Evolutionary conservation across 2,797 vertebrate species (phyloP).

Genomic region (Muraenolepis orangiensis): DNA sequence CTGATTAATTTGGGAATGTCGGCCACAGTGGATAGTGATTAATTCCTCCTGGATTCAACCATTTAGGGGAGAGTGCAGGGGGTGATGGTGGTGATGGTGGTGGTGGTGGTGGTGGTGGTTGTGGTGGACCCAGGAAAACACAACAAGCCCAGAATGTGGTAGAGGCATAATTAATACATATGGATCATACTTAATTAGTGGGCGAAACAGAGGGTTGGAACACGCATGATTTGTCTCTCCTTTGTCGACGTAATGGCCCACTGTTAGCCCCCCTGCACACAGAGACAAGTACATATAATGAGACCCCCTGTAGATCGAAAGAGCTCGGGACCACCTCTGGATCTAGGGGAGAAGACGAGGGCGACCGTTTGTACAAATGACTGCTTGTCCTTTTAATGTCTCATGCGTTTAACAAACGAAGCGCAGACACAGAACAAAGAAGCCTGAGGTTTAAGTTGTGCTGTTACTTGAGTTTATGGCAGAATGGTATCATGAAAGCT

Average conservation of each 20-base stretch:
- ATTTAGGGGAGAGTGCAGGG: constrained; percentile 64
- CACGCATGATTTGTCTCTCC: constrained; percentile 48
- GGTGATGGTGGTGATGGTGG: constrained; percentile 39
- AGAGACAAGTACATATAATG: constrained; percentile 45
- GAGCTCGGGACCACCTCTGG: constrained; percentile 42
- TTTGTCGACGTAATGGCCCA: constrained; percentile 59
- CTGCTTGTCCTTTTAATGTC: constrained; percentile 61
- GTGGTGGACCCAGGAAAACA: constrained; percentile 30
- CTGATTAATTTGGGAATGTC: constrained; percentile 73
- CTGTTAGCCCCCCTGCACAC: constrained; percentile 43
- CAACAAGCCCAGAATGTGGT: constrained; percentile 55
- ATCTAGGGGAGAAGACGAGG: constrained; percentile 44
- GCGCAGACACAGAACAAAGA: constrained; percentile 35
- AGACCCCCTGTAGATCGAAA: constrained; percentile 46
- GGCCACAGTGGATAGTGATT: constrained; percentile 60
- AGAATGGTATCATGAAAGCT: constrained; percentile 33
- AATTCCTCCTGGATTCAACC: constrained; percentile 69
- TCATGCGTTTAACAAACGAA: constrained; percentile 53
- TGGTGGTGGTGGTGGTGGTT: no score
- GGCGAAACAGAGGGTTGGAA: constrained; percentile 49
- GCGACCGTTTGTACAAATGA: constrained; percentile 60
- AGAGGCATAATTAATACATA: constrained; percentile 69
- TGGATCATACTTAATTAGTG: constrained; percentile 67
- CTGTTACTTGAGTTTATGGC: constrained; percentile 24
- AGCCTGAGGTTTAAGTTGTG: constrained; percentile 20